phyloP scores from a whole-genome alignment of 2,797 vertebrate genomes.

The Meda fulgida region DNA sequence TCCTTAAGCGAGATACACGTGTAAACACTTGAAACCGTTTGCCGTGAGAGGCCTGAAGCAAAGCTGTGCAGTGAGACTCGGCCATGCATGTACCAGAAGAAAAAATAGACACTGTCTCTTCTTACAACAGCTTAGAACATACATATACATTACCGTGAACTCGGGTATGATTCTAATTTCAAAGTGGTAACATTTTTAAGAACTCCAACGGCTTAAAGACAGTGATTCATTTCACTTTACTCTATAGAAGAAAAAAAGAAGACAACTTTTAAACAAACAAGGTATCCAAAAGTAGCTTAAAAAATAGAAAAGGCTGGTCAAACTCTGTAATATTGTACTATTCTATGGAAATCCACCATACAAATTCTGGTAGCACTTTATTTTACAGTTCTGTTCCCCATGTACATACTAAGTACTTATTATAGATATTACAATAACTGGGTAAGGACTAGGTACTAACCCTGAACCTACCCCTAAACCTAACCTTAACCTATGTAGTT shows the following conservation, averaged over 20 bases:
- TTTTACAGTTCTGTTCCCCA: background rate
- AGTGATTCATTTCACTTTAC: constrained; percentile 5
- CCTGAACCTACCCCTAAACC: background rate
- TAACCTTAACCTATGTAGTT: background rate
- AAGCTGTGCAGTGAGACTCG: constrained; percentile 19
- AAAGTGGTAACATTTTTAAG: constrained; percentile 38
- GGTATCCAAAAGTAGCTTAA: background rate
- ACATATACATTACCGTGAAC: constrained; percentile 46
- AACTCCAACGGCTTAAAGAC: background rate
- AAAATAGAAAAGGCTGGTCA: background rate
- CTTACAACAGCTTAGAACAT: constrained; percentile 48
- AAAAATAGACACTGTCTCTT: constrained; percentile 59
- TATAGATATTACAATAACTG: background rate
- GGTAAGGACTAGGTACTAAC: background rate
- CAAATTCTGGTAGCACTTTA: background rate
- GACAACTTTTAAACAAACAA: background rate
- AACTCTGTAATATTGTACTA: background rate
- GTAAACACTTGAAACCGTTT: constrained; percentile 38
- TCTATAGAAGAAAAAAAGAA: background rate
- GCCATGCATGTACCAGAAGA: constrained; percentile 32
- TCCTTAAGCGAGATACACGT: constrained; percentile 9
- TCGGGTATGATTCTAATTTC: constrained; percentile 39
- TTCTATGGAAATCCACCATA: constrained; percentile 5
- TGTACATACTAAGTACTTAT: no score
- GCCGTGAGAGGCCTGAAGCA: constrained; percentile 4